Evolutionary conservation across 2,113 vertebrate genomes (phyloP).

Genomic region (Hyla sarda): DNA sequence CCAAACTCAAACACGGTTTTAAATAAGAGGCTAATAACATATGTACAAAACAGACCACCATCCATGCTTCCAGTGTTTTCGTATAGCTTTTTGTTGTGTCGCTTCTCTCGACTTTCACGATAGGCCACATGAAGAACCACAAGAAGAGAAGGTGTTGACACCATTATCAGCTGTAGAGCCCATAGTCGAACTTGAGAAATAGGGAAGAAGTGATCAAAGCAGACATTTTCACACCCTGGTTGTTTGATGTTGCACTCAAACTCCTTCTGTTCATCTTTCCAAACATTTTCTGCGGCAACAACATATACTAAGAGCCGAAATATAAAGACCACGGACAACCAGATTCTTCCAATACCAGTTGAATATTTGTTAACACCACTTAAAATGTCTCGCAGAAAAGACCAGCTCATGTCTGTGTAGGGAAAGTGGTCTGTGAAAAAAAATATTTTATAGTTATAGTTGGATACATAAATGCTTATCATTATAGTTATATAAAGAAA

Average conservation of each 20-base stretch:
- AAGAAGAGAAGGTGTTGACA: constrained; percentile 86
- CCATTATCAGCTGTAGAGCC: constrained; percentile 89
- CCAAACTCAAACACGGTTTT: constrained; percentile 81
- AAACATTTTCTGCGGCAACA: constrained; percentile 83
- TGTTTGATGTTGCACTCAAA: constrained; percentile 86
- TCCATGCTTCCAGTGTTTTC: constrained; percentile 74
- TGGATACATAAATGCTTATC: not conserved
- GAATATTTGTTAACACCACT: constrained; percentile 88
- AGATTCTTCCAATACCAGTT: constrained; percentile 82
- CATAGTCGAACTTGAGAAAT: constrained; percentile 86
- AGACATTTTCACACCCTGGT: constrained; percentile 87
- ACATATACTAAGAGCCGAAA: constrained; percentile 85
- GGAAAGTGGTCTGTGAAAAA: constrained; percentile 64
- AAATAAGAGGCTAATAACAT: constrained; percentile 80
- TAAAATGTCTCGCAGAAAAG: constrained; percentile 78
- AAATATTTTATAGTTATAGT: constrained; percentile 39
- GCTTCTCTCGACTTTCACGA: constrained; percentile 77
- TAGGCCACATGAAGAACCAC: constrained; percentile 87
- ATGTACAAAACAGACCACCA: constrained; percentile 82
- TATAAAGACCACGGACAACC: constrained; percentile 83
- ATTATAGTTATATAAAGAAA: not conserved
- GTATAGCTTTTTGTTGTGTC: constrained; percentile 73
- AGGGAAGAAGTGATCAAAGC: constrained; percentile 89
- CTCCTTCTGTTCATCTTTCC: constrained; percentile 85
- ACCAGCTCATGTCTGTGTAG: constrained; percentile 82